Base-by-base conservation (phyloP, 2,888 invertebrate genomes). In the Parnassius orleans region DNA sequence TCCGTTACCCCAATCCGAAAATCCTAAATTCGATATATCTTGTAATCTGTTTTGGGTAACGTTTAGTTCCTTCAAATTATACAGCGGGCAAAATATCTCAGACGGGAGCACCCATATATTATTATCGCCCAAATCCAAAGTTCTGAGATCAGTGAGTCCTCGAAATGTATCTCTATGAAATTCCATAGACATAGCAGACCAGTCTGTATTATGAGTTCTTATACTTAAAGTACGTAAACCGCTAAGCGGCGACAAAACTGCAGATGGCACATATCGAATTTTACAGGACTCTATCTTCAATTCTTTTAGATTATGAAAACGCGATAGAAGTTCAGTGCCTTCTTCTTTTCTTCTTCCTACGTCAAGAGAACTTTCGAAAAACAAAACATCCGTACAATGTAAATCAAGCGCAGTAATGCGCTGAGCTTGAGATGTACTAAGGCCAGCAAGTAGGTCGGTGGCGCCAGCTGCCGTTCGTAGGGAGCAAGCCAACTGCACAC, bases 181-280 rank as follows among this genome's bases (percentile, higher is more conserved):
- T 72, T 96, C 95, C 87, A 96, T 92, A 33, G 95, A 95, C 94
- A 95, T 95, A 19, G 95, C 94, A 12, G 95, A 95, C 95, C 96
- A 96, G 77, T 96, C 95, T 42, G 95, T 94, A 79, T 96, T 96
- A 79, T 95, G 95, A 15, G 96, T 96, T 55, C 95, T 93, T 69
- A 97, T 85, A 43, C 94, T 93, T 58, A 97, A 85, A 67, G 92
- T 93, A 57, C 94, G 90, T 41, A 97, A 85, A 73, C 95, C 94
- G 72, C 93, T 93, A 46, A 96, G 89, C 56, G 94, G 93, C 41
- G 94, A 90, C 71, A 97, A 90, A 57, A 95, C 94, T 50, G 94
- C 94, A 43, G 94, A 93, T 5, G 95, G 95, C 63, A 96, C 92
- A 75, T 94, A 94, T 69, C 95, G 93, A 69, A 96, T 94, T 86